Evolutionary conservation across 2,113 vertebrate species (phyloP).

Genomic region (Ammodytes dubius): DNA sequence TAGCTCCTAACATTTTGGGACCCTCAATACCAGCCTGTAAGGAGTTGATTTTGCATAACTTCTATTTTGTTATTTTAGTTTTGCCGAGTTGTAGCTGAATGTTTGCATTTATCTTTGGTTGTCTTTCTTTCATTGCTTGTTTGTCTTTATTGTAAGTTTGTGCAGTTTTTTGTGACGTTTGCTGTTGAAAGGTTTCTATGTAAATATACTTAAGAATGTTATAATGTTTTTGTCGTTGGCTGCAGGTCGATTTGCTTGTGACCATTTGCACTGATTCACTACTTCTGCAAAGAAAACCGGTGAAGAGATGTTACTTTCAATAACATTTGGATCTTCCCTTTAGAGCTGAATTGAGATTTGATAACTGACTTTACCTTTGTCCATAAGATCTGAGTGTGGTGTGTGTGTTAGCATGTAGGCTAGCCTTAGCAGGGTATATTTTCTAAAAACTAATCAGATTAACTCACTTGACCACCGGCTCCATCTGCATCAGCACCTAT

Average conservation of each 20-base stretch:
- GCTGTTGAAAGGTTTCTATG: no score
- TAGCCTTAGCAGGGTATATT: conserved; percentile 32
- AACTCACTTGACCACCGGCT: conserved; percentile 56
- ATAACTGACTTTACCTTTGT: not conserved
- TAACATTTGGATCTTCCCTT: conserved; percentile 35
- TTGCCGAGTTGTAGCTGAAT: no score
- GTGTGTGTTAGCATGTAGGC: conserved; percentile 11
- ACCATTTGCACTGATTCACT: conserved; percentile 39
- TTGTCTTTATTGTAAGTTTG: no score
- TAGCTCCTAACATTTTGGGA: no score
- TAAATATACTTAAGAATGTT: not conserved
- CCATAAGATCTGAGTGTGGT: not conserved
- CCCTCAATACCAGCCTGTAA: no score
- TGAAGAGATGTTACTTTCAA: conserved; percentile 25
- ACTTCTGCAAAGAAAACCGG: conserved; percentile 13
- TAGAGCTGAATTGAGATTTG: conserved; percentile 10
- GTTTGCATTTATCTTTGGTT: no score
- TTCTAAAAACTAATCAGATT: conserved; percentile 42
- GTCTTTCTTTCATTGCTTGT: no score
- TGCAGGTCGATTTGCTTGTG: conserved; percentile 37
- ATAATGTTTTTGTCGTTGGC: conserved; percentile 26
- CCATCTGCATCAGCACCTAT: conserved; percentile 70
- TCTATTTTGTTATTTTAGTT: no score
- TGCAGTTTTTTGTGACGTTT: no score
- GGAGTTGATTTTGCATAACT: no score